Conservation (phyloP, 2,797 vertebrate genomes). For the Pipistrellus pipistrellus region DNA sequence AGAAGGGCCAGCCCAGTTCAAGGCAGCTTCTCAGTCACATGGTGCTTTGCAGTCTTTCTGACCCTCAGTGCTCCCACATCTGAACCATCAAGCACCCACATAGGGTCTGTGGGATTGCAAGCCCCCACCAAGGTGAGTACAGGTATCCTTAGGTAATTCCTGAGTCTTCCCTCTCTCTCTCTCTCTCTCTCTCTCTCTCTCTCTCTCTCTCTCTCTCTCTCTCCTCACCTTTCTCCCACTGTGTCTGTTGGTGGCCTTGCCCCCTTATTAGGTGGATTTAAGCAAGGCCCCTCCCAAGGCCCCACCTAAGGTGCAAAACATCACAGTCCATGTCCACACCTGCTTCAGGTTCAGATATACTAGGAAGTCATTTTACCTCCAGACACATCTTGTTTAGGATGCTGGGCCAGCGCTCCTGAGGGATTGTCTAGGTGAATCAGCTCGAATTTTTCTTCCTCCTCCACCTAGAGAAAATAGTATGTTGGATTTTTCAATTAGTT, state of each 20-base stretch:
- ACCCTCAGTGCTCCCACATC: accelerated
- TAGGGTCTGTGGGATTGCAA: neutral
- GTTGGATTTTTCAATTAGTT: neutral
- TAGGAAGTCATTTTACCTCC: neutral
- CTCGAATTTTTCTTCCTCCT: neutral
- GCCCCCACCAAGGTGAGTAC: accelerated
- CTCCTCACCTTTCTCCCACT: accelerated
- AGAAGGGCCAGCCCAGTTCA: neutral
- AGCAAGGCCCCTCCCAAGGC: neutral
- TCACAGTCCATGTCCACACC: accelerated
- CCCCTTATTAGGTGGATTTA: neutral
- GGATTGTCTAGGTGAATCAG: accelerated
- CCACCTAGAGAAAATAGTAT: neutral
- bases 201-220: no score
- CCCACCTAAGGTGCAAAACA: neutral
- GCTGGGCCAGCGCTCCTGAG: neutral
- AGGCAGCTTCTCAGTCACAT: no score
- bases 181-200: no score
- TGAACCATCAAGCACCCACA: accelerated
- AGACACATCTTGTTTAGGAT: neutral
- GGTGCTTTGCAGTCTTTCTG: neutral
- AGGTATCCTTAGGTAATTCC: no score
- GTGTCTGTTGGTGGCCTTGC: neutral
- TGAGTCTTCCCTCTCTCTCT: no score
- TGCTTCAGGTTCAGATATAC: neutral